These are phyloP conservation scores for Callinectes sapidus DNA, from an alignment of 2,888 invertebrate species.

Conservation along the genomic window DNA sequence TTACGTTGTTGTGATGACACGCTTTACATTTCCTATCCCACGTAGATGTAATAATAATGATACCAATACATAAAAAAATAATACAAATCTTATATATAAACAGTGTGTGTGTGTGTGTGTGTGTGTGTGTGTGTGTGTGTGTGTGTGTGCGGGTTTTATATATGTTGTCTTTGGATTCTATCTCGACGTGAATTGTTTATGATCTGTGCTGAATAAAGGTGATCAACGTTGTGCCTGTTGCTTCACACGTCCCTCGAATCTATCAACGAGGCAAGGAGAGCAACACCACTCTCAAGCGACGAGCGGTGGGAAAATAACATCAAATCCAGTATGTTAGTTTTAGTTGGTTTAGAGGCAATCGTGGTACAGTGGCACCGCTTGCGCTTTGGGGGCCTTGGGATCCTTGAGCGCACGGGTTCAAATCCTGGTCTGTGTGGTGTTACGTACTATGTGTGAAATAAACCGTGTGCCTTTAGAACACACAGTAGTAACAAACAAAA, in stretches of 20 bases:
- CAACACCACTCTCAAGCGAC: no score
- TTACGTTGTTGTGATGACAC: not conserved
- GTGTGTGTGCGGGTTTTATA: not conserved
- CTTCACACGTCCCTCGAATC: not conserved
- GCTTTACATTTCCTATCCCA: conserved; percentile 5
- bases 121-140: conserved; percentile 37
- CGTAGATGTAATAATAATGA: not conserved
- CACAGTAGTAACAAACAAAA: no score
- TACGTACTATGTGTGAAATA: no score
- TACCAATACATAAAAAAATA: not conserved
- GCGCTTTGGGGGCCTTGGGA: no score
- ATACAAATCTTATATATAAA: conserved; percentile 10
- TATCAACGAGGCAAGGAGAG: not conserved
- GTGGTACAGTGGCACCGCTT: no score
- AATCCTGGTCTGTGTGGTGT: no score
- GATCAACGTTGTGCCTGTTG: not conserved
- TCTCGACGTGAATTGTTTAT: conserved; percentile 15
- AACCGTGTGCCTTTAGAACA: no score
- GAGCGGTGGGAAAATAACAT: not conserved
- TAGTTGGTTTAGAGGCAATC: no score
- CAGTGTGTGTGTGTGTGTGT: not conserved
- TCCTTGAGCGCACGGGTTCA: no score
- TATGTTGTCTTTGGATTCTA: not conserved
- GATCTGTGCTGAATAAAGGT: conserved; percentile 28
- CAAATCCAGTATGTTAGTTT: not conserved